Evolutionary conservation across 2,797 vertebrate genomes (phyloP).

Genomic region (Rhinogobio ventralis): DNA sequence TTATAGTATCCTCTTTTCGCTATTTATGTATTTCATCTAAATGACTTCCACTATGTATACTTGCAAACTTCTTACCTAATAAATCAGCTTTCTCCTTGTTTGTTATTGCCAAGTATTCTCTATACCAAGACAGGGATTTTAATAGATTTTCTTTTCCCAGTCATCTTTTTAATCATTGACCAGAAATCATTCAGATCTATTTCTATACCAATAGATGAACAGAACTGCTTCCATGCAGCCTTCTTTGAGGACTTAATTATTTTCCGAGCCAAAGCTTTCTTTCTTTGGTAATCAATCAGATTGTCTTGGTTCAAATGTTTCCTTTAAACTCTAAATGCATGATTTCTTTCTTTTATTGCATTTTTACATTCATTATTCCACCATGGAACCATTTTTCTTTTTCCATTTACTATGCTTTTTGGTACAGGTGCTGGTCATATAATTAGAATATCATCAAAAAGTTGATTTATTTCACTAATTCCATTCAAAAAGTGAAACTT

Average conservation of each 20-base stretch:
- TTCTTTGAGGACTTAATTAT: not conserved
- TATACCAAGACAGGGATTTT: not conserved
- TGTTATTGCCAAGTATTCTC: not conserved
- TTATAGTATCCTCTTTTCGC: no score
- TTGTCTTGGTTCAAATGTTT: not conserved
- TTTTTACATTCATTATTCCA: not conserved
- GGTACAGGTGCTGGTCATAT: no score
- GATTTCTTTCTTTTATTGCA: not conserved
- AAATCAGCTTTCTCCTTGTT: not conserved
- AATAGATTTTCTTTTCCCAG: not conserved
- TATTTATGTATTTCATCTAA: no score
- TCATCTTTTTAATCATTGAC: not conserved
- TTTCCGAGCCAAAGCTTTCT: not conserved
- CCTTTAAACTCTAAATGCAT: not conserved
- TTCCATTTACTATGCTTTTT: not conserved
- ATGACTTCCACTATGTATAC: no score
- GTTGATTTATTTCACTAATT: no score
- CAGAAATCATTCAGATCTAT: not conserved
- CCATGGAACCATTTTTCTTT: not conserved
- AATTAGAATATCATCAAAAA: no score
- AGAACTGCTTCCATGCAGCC: not conserved
- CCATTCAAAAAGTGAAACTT: no score
- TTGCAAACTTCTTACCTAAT: no score
- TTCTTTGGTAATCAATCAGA: not conserved
- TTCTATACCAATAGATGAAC: not conserved